Conservation (phyloP, 2,797 vertebrate genomes). For the Dromococcyx pavoninus region DNA sequence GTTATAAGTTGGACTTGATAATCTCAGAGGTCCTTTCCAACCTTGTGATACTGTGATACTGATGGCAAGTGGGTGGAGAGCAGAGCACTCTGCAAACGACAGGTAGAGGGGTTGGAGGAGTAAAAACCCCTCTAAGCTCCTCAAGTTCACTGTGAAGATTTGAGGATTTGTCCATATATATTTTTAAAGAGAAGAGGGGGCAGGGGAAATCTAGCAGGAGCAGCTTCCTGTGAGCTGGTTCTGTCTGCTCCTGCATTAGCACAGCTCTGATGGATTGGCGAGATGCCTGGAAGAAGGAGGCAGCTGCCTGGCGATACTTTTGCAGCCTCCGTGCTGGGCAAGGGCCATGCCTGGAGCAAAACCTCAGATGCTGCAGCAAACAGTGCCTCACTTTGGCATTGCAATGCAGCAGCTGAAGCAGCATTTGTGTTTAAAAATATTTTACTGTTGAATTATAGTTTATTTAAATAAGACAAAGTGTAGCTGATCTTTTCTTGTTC, state of each 20-base stretch:
- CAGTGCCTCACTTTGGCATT: not conserved
- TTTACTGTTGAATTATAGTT: not conserved
- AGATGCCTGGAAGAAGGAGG: not conserved
- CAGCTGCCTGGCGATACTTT: not conserved
- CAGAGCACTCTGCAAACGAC: not conserved
- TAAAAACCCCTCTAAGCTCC: not conserved
- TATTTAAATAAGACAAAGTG: not conserved
- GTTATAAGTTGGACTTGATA: too few relatives aligned
- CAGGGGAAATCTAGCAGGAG: accelerated
- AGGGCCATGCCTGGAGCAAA: not conserved
- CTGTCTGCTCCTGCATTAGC: not conserved
- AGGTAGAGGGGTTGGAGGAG: too few relatives aligned
- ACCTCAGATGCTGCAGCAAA: not conserved
- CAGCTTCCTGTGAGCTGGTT: not conserved
- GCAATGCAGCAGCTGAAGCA: not conserved
- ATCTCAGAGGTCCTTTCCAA: too few relatives aligned
- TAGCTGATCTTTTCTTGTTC: not conserved
- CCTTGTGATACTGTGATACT: too few relatives aligned
- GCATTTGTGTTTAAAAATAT: not conserved
- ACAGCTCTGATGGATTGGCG: not conserved
- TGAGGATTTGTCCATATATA: not conserved
- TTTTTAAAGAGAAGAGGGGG: not conserved
- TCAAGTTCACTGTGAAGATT: not conserved
- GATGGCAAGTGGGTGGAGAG: accelerated
- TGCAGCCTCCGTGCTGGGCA: not conserved